Evolutionary conservation across 2,888 invertebrate species (phyloP).

Genomic region (Drosophila melanosoma): DNA sequence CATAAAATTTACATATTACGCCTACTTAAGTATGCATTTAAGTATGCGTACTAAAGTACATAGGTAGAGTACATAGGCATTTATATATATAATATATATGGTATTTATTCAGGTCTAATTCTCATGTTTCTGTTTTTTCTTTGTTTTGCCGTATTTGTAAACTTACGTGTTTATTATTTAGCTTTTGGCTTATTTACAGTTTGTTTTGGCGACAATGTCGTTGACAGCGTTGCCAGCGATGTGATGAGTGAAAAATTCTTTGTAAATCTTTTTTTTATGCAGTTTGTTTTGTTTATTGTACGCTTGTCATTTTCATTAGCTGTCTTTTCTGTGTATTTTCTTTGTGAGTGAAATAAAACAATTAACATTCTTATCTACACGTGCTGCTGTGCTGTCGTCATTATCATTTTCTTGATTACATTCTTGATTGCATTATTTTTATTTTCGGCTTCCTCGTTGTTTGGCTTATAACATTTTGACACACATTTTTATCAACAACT

Average conservation of each 20-base stretch:
- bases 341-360: not conserved
- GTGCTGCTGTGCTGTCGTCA: conserved; percentile 21
- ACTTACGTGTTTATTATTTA: conserved; percentile 60
- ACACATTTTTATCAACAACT: conserved; percentile 70
- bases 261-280: conserved; percentile 43
- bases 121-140: conserved; percentile 28
- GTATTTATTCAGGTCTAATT: conserved; percentile 6
- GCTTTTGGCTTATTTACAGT: conserved; percentile 28
- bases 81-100: not conserved
- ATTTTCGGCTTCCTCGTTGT: conserved; percentile 8
- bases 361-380: conserved; percentile 29
- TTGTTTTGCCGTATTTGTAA: conserved; percentile 22
- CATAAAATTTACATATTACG: conserved; percentile 38
- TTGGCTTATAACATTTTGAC: conserved; percentile 56
- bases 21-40: conserved; percentile 5
- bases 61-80: not conserved
- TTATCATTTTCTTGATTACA: conserved; percentile 23
- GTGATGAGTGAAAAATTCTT: conserved; percentile 42
- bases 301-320: conserved; percentile 10
- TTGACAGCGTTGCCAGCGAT: conserved; percentile 18
- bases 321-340: not conserved
- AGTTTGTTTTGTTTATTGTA: conserved; percentile 43
- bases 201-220: conserved; percentile 28
- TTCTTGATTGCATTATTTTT: conserved; percentile 18
- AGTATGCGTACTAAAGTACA: not conserved